A percentile compares a stretch with the other conserved stretches of the same genome.
Evolutionary conservation across 2,797 vertebrate genomes (phyloP).

Genomic region (Coranthus polyacanthus): DNA sequence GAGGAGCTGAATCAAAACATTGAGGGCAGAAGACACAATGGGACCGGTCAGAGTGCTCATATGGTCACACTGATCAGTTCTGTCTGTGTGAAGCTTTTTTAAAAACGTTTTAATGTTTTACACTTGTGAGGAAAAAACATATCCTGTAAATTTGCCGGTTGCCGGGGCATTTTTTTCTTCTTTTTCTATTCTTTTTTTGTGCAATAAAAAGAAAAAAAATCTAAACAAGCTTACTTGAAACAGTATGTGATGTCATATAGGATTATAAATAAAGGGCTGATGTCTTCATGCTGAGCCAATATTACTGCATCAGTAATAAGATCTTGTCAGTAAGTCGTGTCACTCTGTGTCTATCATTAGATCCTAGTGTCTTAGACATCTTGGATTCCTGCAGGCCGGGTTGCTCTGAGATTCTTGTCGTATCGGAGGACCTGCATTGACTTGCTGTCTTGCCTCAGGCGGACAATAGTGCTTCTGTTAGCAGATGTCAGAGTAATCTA

Average conservation of each 20-base stretch:
- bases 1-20: constrained; percentile 77
- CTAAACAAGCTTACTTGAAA: neutral
- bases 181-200: too few species aligned
- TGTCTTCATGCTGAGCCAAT: neutral
- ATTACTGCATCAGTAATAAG: too few species aligned
- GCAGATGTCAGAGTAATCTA: constrained; percentile 30
- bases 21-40: neutral
- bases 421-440: constrained; percentile 74
- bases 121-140: too few species aligned
- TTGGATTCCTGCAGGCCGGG: constrained; percentile 30
- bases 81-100: too few species aligned
- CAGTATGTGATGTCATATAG: too few species aligned
- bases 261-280: too few species aligned
- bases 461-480: constrained; percentile 66
- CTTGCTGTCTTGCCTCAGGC: constrained; percentile 72
- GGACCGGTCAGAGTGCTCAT: neutral
- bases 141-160: too few species aligned
- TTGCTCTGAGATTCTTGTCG: constrained; percentile 69
- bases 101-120: too few species aligned
- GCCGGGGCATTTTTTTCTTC: too few species aligned
- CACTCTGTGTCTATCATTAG: constrained; percentile 23
- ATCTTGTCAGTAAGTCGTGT: constrained; percentile 13
- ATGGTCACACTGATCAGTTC: too few species aligned
- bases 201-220: neutral
- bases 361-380: constrained; percentile 6